Conservation (phyloP, 2,888 invertebrate genomes). For the Pterostichus niger region DNA sequence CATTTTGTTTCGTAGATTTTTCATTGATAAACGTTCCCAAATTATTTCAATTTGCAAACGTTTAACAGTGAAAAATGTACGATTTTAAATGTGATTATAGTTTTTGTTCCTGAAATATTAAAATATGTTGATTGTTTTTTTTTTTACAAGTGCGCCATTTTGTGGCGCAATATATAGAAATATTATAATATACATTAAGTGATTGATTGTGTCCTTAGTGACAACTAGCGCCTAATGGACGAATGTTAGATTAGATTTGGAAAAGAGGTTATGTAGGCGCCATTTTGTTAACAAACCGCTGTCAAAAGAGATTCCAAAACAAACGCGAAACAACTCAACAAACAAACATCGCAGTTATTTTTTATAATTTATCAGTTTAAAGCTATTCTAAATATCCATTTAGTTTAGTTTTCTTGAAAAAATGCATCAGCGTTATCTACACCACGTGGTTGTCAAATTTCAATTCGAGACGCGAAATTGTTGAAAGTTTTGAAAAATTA, state of each 20-base stretch:
- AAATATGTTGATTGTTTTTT: no score
- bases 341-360: constrained; percentile 67
- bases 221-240: constrained; percentile 28
- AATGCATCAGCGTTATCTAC: constrained; percentile 57
- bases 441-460: constrained; percentile 44
- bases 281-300: constrained; percentile 55
- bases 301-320: constrained; percentile 65
- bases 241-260: not conserved
- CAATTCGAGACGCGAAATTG: constrained; percentile 33
- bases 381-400: constrained; percentile 66
- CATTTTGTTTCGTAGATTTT: no score
- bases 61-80: no score
- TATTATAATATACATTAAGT: no score
- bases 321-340: constrained; percentile 63
- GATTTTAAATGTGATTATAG: no score
- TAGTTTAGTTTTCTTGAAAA: constrained; percentile 62
- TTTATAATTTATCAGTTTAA: constrained; percentile 66
- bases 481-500: constrained; percentile 59
- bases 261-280: constrained; percentile 27
- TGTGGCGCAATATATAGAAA: no score
- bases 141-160: no score
- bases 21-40: no score
- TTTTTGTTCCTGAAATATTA: no score
- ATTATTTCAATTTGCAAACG: no score
- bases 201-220: not conserved